A percentile compares a stretch with the other conserved stretches of the same genome.
Conservation (phyloP, 2,113 vertebrate species). For the Casuarius casuarius region DNA sequence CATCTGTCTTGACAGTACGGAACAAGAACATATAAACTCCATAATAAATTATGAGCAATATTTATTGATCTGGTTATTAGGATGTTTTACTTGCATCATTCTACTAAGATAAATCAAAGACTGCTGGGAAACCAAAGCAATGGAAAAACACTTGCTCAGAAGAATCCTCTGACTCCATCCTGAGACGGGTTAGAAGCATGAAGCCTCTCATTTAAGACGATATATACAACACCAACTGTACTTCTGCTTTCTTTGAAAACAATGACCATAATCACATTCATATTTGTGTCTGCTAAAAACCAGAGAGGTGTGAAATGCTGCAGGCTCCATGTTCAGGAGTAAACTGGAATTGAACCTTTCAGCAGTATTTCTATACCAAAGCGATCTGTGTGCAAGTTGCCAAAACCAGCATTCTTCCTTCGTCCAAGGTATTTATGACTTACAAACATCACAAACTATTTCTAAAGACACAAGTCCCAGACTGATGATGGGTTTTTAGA, state of each 20-base stretch:
- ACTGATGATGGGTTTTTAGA: background rate
- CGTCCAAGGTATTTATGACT: background rate
- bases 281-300: background rate
- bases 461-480: background rate
- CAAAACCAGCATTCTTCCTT: background rate
- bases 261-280: background rate
- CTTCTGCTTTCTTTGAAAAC: background rate
- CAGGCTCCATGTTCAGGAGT: background rate
- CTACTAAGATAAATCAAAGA: background rate
- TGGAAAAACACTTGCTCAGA: background rate
- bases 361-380: background rate
- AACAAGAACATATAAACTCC: background rate
- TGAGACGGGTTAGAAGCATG: background rate
- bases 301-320: background rate
- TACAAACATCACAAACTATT: background rate
- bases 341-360: background rate
- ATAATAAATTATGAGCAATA: background rate
- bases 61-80: fast-evolving
- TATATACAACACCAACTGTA: background rate
- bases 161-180: background rate
- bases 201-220: background rate
- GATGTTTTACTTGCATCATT: background rate
- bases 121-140: background rate
- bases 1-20: background rate
- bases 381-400: fast-evolving